Base-by-base conservation (phyloP, 2,113 vertebrate species). In the Corythoichthys intestinalis region DNA sequence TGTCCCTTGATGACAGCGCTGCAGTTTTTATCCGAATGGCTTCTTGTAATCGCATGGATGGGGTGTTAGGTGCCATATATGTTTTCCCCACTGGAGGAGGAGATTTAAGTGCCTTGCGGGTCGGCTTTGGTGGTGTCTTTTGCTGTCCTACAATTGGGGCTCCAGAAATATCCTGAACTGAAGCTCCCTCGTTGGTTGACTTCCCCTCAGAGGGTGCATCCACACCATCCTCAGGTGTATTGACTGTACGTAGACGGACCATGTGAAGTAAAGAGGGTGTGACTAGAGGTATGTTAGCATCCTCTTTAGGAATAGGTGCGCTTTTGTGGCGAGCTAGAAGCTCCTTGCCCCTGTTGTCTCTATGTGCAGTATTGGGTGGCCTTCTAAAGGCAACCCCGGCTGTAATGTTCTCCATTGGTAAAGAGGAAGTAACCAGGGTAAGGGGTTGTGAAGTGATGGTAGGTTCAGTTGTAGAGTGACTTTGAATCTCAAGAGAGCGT, bases 191-290 rank as follows among this genome's bases (percentile, higher is more conserved):
- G 12, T 73, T 74, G 39, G 48, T 66, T 53, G 83, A 58, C 39
- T 76, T 79, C 41, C 87, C 81, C 35, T 86, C 86, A 0, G 69
- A 20, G 2, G 58, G 35, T n/a, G 65, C 37, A 49, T 72, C 80
- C n/a, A 48, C 46, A 72, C 85, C 79, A 46, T 90, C 90, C 1
- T 89, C 87, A 0, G 66, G 70, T 1, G 92, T 79, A 38, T 89
- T 94, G 77, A 98, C 92, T 0, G 97, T 94, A 73, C 95, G 93
- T 66, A 98, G 91, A 14, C 95, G 91, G 49, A 98, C 96, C 95
- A 96, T 98, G 86, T 99, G 96, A 83, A 99, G 93, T 71, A 98
- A 87, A 0, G 96, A 98, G 0, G 97, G 95, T 0, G 97, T 97
- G 71, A 98, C 96, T 5, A 98, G 93, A 50, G 96, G 97, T 61